phyloP scores from a whole-genome alignment of 2,888 invertebrate genomes.

The Pristionchus japonicus region DNA sequence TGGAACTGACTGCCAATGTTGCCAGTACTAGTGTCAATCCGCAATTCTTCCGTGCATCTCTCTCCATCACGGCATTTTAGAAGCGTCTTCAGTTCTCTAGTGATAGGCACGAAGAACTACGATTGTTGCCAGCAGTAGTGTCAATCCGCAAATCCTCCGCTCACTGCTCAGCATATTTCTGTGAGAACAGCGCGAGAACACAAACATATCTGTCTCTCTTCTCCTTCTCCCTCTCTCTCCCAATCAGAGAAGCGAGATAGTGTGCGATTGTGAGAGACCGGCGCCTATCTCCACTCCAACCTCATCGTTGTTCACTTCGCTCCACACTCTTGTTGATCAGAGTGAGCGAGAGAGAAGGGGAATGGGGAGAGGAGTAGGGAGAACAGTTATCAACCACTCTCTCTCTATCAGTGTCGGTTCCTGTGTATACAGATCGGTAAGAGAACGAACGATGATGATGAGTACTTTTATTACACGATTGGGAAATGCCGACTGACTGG shows the following conservation, averaged over 20 bases:
- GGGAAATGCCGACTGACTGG: not conserved
- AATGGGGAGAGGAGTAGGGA: too few relatives aligned
- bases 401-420: constrained; percentile 7
- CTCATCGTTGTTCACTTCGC: too few relatives aligned
- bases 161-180: not conserved
- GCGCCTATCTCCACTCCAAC: not conserved
- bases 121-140: too few relatives aligned
- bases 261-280: not conserved
- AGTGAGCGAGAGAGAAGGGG: too few relatives aligned
- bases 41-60: too few relatives aligned
- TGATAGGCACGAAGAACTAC: too few relatives aligned
- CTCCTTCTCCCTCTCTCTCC: not conserved
- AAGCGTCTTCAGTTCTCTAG: too few relatives aligned
- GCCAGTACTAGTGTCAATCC: too few relatives aligned
- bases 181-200: not conserved
- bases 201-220: not conserved
- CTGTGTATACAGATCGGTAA: constrained; percentile 17
- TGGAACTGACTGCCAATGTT: too few relatives aligned
- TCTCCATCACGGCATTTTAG: too few relatives aligned
- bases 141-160: not conserved
- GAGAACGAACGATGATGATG: not conserved
- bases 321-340: too few relatives aligned
- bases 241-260: not conserved
- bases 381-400: not conserved
- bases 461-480: not conserved